A percentile compares a stretch with the other conserved stretches of the same genome.
Evolutionary conservation across 2,888 invertebrate genomes (phyloP).

Genomic region (Hanleya hanleyi): DNA sequence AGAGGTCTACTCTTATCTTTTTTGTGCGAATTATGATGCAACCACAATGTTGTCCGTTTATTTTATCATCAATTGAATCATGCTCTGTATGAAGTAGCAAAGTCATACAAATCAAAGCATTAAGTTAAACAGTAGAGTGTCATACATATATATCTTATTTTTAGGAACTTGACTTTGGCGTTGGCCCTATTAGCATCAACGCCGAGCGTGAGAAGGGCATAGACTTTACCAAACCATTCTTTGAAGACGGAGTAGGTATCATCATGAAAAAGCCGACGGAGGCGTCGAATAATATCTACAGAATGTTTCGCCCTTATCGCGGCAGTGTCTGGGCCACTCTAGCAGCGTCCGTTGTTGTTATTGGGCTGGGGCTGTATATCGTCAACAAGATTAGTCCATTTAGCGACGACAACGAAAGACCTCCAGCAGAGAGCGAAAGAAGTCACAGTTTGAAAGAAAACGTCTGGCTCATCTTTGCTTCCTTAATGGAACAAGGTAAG

Average conservation of each 20-base stretch:
- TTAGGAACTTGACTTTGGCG: conserved; percentile 48
- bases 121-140: no score
- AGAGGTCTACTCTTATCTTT: no score
- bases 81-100: no score
- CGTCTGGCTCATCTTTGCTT: conserved; percentile 48
- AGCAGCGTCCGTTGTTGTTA: conserved; percentile 35
- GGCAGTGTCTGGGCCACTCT: conserved; percentile 48
- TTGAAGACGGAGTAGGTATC: conserved; percentile 55
- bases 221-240: conserved; percentile 45
- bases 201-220: conserved; percentile 38
- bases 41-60: no score
- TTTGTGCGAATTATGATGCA: no score
- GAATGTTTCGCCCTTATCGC: conserved; percentile 51
- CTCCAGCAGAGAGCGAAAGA: background rate
- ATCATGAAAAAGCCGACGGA: conserved; percentile 46
- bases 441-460: conserved; percentile 23
- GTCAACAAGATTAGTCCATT: conserved; percentile 40
- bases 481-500: conserved; percentile 52
- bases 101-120: no score
- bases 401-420: background rate
- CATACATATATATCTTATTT: no score
- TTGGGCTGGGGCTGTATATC: conserved; percentile 42
- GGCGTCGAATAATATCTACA: conserved; percentile 45
- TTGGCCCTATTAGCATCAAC: conserved; percentile 50
- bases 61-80: no score